Evolutionary conservation across 2,888 invertebrate genomes (phyloP).

Genomic region (Trimorus sp.): DNA sequence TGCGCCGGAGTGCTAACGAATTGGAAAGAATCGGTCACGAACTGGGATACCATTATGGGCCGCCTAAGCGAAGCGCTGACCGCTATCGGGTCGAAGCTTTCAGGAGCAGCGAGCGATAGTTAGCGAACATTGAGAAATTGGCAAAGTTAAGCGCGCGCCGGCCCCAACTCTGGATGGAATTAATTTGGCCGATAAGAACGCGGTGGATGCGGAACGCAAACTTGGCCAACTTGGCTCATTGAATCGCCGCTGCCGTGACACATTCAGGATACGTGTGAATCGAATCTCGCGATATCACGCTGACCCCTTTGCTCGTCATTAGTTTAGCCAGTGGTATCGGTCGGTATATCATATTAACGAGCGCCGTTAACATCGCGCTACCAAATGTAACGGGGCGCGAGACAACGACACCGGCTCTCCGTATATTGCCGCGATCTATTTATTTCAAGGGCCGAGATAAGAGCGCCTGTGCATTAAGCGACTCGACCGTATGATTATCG

Average conservation of each 20-base stretch:
- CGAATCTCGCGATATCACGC: constrained; percentile 43
- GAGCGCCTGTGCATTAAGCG: constrained; percentile 67
- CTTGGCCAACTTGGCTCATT: constrained; percentile 66
- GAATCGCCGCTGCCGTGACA: constrained; percentile 41
- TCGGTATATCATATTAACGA: constrained; percentile 73
- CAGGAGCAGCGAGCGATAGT: constrained; percentile 40
- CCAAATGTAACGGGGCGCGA: constrained; percentile 64
- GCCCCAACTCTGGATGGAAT: constrained; percentile 36
- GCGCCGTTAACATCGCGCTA: constrained; percentile 69
- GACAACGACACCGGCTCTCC: constrained; percentile 35
- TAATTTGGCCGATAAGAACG: constrained; percentile 61
- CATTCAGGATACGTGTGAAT: constrained; percentile 51
- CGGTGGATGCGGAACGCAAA: constrained; percentile 61
- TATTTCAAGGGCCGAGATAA: constrained; percentile 70
- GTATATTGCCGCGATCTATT: constrained; percentile 66
- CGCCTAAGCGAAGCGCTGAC: constrained; percentile 18
- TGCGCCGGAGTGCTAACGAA: no score
- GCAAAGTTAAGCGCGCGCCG: constrained; percentile 51
- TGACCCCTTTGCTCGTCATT: constrained; percentile 67
- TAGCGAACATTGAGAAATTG: constrained; percentile 56
- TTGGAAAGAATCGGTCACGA: neutral
- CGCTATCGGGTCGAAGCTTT: constrained; percentile 33
- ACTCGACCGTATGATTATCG: constrained; percentile 67
- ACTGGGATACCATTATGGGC: constrained; percentile 5
- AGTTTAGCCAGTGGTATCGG: constrained; percentile 68